Evolutionary conservation across 2,888 invertebrate species (phyloP).

Genomic region (Metellina segmentata): DNA sequence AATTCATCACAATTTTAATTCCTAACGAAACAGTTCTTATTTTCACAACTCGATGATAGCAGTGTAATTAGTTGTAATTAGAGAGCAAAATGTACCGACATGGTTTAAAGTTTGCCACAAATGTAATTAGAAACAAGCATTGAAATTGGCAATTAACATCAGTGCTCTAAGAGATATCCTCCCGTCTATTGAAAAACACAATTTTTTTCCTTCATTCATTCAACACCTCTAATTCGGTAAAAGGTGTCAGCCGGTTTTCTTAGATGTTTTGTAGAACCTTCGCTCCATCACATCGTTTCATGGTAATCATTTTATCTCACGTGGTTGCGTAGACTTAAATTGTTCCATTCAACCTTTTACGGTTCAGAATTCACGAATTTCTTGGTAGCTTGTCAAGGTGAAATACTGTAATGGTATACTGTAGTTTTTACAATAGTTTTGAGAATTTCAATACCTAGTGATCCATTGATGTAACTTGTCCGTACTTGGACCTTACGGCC

Average conservation of each 20-base stretch:
- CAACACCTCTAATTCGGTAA: not conserved
- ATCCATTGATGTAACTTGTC: too few relatives aligned
- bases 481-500: too few relatives aligned
- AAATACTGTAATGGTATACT: not conserved
- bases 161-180: not conserved
- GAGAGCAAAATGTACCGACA: too few relatives aligned
- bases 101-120: too few relatives aligned
- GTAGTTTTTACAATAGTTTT: too few relatives aligned
- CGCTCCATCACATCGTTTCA: not conserved
- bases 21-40: too few relatives aligned
- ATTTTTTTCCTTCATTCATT: not conserved
- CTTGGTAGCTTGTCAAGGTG: not conserved
- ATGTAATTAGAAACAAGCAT: not conserved
- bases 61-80: too few relatives aligned
- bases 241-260: not conserved
- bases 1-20: too few relatives aligned
- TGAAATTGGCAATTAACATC: not conserved
- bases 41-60: too few relatives aligned
- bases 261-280: not conserved
- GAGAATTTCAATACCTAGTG: too few relatives aligned
- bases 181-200: not conserved
- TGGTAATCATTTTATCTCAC: not conserved
- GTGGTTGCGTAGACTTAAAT: not conserved
- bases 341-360: not conserved
- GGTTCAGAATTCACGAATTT: not conserved